Base-by-base conservation (phyloP, 2,888 invertebrate species). In the Boloria euphrosyne region DNA sequence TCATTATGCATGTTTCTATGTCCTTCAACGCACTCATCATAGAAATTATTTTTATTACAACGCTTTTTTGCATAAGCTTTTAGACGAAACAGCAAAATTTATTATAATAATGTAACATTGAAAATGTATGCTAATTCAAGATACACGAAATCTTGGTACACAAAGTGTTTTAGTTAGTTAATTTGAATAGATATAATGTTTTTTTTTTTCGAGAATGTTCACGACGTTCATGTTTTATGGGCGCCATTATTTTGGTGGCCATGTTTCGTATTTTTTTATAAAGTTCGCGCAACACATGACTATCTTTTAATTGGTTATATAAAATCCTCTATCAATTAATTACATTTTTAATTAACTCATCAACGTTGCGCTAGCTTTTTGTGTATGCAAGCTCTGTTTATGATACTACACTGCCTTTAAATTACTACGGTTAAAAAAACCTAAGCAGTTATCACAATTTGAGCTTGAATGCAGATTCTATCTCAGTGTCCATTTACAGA, bases 21-120 rank as follows among this genome's bases (percentile, higher is more conserved):
- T 89, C 89, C 89, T 90, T 87, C 86, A 82, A 81, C 86, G 89
- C 91, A 91, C 89, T 83, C 80, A 90, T 90, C 89, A 90, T 90
- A 90, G 81, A 81, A 77, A 80, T 80, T 76, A 77, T 77, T 74
- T 74, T 78, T 80, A n/a, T 46, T 18, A 67, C 47, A 64, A 65
- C 74, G 86, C 87, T 88, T 84, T 70, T 77, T 78, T 81, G 86
- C 87, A 85, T 82, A 76, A 71, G 79, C 76, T 86, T 87, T 74
- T 76, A 79, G 77, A 79, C 17, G 74, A 77, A 85, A 87, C 89
- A 87, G 90, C 87, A 86, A 87, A 85, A 84, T 85, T 14, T 50
- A 17, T 78, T 76, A 74, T 77, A 80, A 81, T 81, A 79, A 78
- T 78, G 73, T 74, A 76, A 78, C 60, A 57, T 62, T 38, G 64